Evolutionary conservation across 2,888 invertebrate species (phyloP), one percentile per base, ranked within the genome.

Genomic region (Lithophane socia): DNA sequence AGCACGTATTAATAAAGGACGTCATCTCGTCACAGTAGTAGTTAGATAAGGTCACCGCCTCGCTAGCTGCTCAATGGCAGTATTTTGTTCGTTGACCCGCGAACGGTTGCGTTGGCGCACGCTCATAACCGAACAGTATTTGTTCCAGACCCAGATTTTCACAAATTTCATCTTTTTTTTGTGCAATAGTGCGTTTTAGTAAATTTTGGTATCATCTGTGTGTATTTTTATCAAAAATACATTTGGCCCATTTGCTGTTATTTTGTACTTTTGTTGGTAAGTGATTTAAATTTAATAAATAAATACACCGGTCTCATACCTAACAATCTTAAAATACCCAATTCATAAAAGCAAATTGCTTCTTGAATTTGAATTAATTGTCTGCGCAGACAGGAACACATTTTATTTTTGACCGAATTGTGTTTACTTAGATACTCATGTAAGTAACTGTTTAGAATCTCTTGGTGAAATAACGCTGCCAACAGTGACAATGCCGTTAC

Each of bases 41-140:
- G 85, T 88, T 90, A 91, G 93, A 94, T 94, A 94, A 95, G 93
- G 94, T 95, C 94, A 92, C 91, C 92, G 93, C 91, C 92, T 91
- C 89, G 92, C 90, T 89, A 75, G 92, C 91, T 92, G 90, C 92
- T 89, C 91, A 89, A 88, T 92, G 92, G 91, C 90, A 92, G 92
- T 94, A 92, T 93, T 93, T 94, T 95, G 95, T 95, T 88, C 95
- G 92, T 94, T 95, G 95, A 95, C 94, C 95, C 92, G 92, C 87
- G 91, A 85, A 84, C 90, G 91, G 91, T 81, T 91, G 92, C 90
- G 91, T 89, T 82, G 83, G 86, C 91, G 90, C 88, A 90, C 89
- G 89, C 89, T 68, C 86, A 76, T 75, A 81, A 83, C 44, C 68
- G n/a, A 61, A 61, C 66, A 70, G 54, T 56, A 73, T 84, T 78